Evolutionary conservation across 92 coral and sea anemone genomes (phyloP).

Genomic region (Hydrozoanthus gracilis): DNA sequence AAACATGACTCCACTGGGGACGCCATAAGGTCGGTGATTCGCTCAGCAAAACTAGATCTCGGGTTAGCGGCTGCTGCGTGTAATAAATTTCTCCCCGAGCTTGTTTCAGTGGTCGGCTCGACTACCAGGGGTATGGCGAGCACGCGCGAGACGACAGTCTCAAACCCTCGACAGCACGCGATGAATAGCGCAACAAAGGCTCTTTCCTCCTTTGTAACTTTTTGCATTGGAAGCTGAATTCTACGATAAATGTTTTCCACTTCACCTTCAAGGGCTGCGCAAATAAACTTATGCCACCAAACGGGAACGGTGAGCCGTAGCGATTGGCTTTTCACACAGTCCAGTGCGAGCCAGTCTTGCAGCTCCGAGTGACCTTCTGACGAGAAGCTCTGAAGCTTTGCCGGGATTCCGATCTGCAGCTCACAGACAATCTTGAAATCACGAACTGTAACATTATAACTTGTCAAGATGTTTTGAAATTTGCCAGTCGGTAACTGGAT

Average conservation of each 20-base stretch:
- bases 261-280: constrained; percentile 76
- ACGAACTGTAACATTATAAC: constrained; percentile 52
- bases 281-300: constrained; percentile 84
- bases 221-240: constrained; percentile 86
- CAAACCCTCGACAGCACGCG: constrained; percentile 73
- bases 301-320: constrained; percentile 76
- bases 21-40: constrained; percentile 64
- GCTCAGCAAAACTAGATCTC: constrained; percentile 61
- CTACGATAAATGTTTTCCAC: constrained; percentile 79
- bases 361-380: constrained; percentile 64
- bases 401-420: constrained; percentile 74
- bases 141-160: constrained; percentile 55
- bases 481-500: constrained; percentile 70
- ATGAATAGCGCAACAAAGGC: constrained; percentile 77
- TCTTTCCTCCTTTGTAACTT: constrained; percentile 76
- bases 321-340: constrained; percentile 32
- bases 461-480: constrained; percentile 50
- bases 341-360: constrained; percentile 52
- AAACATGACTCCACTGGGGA: constrained; percentile 49
- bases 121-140: constrained; percentile 43
- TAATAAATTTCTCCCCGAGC: constrained; percentile 70
- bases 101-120: constrained; percentile 58
- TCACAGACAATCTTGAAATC: constrained; percentile 76
- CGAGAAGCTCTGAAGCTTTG: constrained; percentile 62
- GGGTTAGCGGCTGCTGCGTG: constrained; percentile 83